Evolutionary conservation across 2,113 vertebrate species (phyloP), one percentile per base, ranked within the genome.

Genomic region (Eonycteris spelaea): DNA sequence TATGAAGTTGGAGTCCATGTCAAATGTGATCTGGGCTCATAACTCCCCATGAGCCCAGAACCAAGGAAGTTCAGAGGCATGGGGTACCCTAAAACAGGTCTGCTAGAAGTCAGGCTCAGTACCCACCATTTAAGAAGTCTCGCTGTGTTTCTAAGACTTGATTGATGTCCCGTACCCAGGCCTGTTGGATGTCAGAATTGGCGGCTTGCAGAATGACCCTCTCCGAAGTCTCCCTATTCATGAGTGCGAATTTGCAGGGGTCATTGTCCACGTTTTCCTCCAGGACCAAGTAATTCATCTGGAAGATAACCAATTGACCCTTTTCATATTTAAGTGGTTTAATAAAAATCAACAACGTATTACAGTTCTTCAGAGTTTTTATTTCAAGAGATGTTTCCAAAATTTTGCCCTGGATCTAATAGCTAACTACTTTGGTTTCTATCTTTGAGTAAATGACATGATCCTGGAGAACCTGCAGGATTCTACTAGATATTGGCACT

Each of bases 191-290:
- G 97, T 99, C 99, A 4, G 99, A 97, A 35, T 99, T 99, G 97
- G 99, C 99, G 1, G 99, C 99, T 97, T 99, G 99, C 77, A 99
- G 98, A 80, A 99, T 99, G 84, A 99, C 98, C 18, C 99, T 98
- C 57, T 99, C 99, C 0, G 99, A 98, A 4, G 99, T 99, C 51
- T 99, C 99, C 4, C 99, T 99, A 95, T 99, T 99, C 91, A 98
- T 98, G 94, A 99, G 95, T 18, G 99, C 99, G 70, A 99, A 99
- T 97, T 99, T 99, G 98, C 99, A 99, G 75, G 99, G 99, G 95
- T 99, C 99, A 3, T 98, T 99, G 67, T 99, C 99, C 48, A 99
- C 98, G 0, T 99, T 99, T 43, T 99, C 99, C 95, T 99, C 99
- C 95, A 99, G 97, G 89, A 99, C 99, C 96, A 99, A 98, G 97